Evolutionary conservation across 1,140 invertebrate species (phyloP).

Genomic region (Orius insidiosus): DNA sequence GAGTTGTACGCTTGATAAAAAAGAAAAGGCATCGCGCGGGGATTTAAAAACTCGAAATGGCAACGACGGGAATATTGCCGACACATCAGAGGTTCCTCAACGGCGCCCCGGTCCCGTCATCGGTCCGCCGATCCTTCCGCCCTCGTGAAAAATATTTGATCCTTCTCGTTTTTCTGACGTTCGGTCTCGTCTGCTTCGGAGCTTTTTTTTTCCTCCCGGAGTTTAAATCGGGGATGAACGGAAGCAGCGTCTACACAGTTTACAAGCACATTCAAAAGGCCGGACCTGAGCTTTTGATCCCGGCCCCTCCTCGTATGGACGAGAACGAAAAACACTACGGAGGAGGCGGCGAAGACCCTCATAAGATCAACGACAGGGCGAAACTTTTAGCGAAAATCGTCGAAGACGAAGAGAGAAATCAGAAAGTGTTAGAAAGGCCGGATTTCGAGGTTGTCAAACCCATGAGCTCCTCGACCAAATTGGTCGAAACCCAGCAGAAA

Average conservation of each 20-base stretch:
- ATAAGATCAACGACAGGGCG: slow-evolving; percentile 50
- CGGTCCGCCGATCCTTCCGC: slow-evolving; percentile 58
- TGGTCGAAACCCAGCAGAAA: slow-evolving; percentile 20
- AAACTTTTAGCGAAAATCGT: slow-evolving; percentile 65
- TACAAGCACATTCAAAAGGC: slow-evolving; percentile 75
- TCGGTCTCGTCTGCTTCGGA: slow-evolving; percentile 78
- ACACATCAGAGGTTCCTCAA: slow-evolving; percentile 62
- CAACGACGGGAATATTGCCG: slow-evolving; percentile 47
- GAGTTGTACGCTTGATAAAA: slow-evolving; percentile 1
- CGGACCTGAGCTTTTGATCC: slow-evolving; percentile 72
- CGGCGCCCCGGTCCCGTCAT: slow-evolving; percentile 53
- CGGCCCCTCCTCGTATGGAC: slow-evolving; percentile 52
- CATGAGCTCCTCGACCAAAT: slow-evolving; percentile 26
- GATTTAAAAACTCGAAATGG: slow-evolving; percentile 34
- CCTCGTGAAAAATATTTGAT: slow-evolving; percentile 81
- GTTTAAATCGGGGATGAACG: slow-evolving; percentile 52
- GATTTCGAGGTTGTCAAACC: slow-evolving; percentile 29
- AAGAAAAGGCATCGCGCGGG: background rate
- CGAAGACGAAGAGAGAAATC: slow-evolving; percentile 43
- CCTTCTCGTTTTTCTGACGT: slow-evolving; percentile 67
- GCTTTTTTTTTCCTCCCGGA: slow-evolving; percentile 86
- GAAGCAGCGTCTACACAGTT: slow-evolving; percentile 66
- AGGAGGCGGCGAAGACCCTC: slow-evolving; percentile 44
- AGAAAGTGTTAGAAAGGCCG: slow-evolving; percentile 41
- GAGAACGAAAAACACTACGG: slow-evolving; percentile 31